Evolutionary conservation across 2,888 invertebrate genomes (phyloP).

Genomic region (Drosophila formosana): DNA sequence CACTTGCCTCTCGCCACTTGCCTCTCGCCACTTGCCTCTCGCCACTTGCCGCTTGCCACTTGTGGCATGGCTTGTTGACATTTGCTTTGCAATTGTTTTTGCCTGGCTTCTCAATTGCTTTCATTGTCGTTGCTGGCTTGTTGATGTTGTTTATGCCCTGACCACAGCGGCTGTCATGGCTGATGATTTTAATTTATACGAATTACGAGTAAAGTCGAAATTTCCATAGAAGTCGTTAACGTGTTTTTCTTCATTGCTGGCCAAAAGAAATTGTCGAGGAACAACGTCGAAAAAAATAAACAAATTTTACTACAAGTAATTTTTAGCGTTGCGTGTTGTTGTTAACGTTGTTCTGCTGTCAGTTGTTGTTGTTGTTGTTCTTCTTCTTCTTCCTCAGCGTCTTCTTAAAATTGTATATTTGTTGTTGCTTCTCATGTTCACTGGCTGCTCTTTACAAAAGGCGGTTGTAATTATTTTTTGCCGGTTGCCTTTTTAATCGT

Average conservation of each 20-base stretch:
- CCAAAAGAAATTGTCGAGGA: constrained; percentile 38
- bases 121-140: constrained; percentile 6
- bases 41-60: constrained; percentile 4
- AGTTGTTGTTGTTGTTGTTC: neutral
- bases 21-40: constrained; percentile 32
- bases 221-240: constrained; percentile 67
- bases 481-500: constrained; percentile 46
- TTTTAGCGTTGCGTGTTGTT: constrained; percentile 52
- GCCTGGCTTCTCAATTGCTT: constrained; percentile 45
- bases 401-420: neutral
- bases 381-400: constrained; percentile 19
- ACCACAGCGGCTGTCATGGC: constrained; percentile 53
- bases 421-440: constrained; percentile 21
- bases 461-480: constrained; percentile 67
- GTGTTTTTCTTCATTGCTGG: constrained; percentile 14
- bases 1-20: constrained; percentile 3
- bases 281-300: constrained; percentile 25
- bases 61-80: constrained; percentile 26
- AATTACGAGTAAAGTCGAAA: constrained; percentile 57
- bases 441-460: constrained; percentile 20
- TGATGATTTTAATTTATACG: constrained; percentile 63
- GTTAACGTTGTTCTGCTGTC: constrained; percentile 20
- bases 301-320: constrained; percentile 54
- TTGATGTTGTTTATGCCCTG: constrained; percentile 36
- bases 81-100: constrained; percentile 30